These are phyloP conservation scores for Sarcophaga caerulescens DNA, from an alignment of 2,888 invertebrate species.

Conservation along the genomic window DNA sequence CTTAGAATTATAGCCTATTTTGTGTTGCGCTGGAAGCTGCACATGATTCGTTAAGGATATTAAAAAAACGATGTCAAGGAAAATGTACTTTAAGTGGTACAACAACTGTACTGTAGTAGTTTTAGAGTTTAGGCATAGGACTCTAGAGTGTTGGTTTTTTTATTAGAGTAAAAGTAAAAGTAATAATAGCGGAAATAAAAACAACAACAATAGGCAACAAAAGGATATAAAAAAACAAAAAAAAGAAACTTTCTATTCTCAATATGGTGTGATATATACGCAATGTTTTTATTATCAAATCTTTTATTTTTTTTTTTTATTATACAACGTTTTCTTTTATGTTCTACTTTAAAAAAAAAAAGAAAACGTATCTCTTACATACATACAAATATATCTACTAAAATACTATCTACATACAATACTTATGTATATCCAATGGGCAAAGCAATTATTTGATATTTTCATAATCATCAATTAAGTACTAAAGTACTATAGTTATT, in stretches of 20 bases:
- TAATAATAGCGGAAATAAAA: conserved; percentile 5
- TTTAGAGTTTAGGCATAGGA: conserved; percentile 60
- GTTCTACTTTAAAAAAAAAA: conserved; percentile 3
- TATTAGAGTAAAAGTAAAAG: conserved; percentile 47
- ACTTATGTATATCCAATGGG: conserved; percentile 25
- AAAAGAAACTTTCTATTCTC: conserved; percentile 52
- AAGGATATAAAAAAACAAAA: neutral
- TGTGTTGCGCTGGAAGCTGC: conserved; percentile 90
- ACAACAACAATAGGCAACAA: neutral
- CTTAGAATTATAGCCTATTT: conserved; percentile 91
- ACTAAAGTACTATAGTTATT: neutral
- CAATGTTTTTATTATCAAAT: conserved; percentile 53
- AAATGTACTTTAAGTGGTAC: neutral
- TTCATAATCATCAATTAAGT: conserved; percentile 23
- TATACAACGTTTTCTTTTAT: conserved; percentile 32
- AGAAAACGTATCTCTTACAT: neutral
- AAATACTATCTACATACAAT: conserved; percentile 14
- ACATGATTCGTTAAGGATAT: conserved; percentile 81
- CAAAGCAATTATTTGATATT: conserved; percentile 57
- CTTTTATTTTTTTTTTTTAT: conserved; percentile 31
- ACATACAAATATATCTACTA: conserved; percentile 2
- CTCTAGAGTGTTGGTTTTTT: conserved; percentile 60
- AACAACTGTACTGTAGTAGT: conserved; percentile 28
- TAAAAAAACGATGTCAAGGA: neutral
- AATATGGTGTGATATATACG: conserved; percentile 67